Evolutionary conservation across 2,797 vertebrate genomes (phyloP).

Genomic region (Catharus ustulatus): DNA sequence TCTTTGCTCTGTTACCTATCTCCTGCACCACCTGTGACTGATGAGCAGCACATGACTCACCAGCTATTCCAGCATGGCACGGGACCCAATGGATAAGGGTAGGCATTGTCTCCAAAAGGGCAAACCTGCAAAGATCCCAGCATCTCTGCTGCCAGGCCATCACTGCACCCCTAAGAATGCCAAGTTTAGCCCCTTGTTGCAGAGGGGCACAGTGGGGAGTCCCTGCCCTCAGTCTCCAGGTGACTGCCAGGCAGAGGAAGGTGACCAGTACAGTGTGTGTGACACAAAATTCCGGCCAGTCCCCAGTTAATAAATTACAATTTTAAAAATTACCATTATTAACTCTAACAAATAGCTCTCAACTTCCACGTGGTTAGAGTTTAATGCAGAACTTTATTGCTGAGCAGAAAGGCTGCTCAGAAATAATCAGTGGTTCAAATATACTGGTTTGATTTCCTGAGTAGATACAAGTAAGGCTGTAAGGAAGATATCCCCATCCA

Average conservation of each 20-base stretch:
- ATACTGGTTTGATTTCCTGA: background rate
- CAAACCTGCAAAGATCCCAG: background rate
- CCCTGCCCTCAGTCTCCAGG: background rate
- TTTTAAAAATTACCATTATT: background rate
- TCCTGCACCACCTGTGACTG: background rate
- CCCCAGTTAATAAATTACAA: background rate
- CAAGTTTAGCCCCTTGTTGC: background rate
- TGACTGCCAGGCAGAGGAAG: background rate
- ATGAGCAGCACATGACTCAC: rapidly evolving
- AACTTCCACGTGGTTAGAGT: background rate
- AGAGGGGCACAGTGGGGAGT: rapidly evolving
- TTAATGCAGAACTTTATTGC: background rate
- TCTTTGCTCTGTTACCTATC: background rate
- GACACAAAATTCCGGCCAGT: background rate
- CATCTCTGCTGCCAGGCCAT: background rate
- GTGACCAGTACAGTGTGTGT: rapidly evolving
- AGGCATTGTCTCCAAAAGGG: background rate
- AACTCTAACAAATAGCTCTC: background rate
- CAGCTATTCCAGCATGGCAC: rapidly evolving
- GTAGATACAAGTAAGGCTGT: background rate
- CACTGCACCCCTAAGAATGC: background rate
- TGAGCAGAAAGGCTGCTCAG: background rate
- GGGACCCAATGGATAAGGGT: background rate
- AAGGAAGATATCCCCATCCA: background rate
- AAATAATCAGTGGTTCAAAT: background rate